Conservation (phyloP, 2,797 vertebrate species). For the Vespertilio murinus region DNA sequence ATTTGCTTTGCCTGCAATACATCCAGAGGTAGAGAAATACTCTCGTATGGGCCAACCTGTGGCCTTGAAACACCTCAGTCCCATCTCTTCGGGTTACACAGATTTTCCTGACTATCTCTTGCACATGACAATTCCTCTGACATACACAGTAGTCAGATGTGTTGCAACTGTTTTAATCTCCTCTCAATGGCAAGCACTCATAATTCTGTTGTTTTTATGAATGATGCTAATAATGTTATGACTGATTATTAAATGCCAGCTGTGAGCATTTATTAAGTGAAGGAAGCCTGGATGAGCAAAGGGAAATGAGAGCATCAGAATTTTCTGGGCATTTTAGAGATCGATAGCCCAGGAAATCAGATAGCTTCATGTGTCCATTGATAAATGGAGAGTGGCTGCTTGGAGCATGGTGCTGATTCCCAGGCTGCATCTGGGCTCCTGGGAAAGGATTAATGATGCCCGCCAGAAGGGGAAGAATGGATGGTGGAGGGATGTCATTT, state of each 20-base stretch:
- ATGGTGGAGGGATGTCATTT: background rate
- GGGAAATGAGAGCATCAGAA: background rate
- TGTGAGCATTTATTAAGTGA: background rate
- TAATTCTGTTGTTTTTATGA: background rate
- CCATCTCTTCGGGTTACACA: background rate
- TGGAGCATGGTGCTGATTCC: background rate
- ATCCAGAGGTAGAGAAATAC: background rate
- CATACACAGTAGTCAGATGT: background rate
- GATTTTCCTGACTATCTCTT: background rate
- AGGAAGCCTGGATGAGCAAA: background rate
- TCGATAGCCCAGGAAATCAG: background rate
- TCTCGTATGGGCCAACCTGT: background rate
- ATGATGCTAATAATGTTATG: background rate
- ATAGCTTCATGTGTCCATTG: background rate
- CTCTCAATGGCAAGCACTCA: background rate
- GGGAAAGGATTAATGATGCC: background rate
- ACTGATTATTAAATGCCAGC: background rate
- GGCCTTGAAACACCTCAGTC: background rate
- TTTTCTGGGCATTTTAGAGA: background rate
- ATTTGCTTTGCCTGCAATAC: background rate
- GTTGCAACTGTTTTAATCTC: background rate
- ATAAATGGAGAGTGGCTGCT: background rate
- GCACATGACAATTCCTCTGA: background rate
- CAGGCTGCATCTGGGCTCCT: background rate
- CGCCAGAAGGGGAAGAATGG: background rate